Evolutionary conservation across 2,113 vertebrate genomes (phyloP), one percentile per base, ranked within the genome.

Genomic region (Oxyura jamaicensis): DNA sequence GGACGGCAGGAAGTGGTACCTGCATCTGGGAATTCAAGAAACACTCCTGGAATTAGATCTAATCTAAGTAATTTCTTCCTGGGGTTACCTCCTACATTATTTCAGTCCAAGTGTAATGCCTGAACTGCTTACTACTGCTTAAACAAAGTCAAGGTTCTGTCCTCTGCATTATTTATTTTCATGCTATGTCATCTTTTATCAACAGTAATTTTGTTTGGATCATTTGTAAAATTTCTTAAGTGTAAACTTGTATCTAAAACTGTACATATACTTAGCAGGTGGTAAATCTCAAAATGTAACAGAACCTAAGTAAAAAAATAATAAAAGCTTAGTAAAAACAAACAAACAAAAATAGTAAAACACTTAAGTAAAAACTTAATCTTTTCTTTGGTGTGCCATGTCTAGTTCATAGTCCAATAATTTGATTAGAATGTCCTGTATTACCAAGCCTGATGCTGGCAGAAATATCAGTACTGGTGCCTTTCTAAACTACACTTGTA

Each of bases 11-110:
- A 74, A 36, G 60, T 4, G 5, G 21, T 16, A 62, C 13, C 63
- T 88, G 11, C 41, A 71, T 17, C 46, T 90, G 67, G 67, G 62
- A 93, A 90, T 53, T 85, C 67, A 94, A 94, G 62, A 42, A 87
- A n/a, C 17, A 33, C 17, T 69, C 29, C 44, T 26, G 26, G 35
- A 44, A 23, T 88, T 76, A 58, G 31, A 63, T 73, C 65, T 31
- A 90, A 41, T n/a, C 3, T 73, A 76, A 84, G 3, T 62, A 33
- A 48, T 69, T 73, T 79, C 39, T 87, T 75, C 11, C 53, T 42
- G 16, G 9, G 44, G 26, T 63, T 86, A 5, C 9, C 10, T 69
- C 21, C 79, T 62, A 31, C 3, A 10, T 25, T 85, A 8, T 53
- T 90, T 73, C 8, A 14, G 22, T 88, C 11, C 48, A 23, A 14